A percentile compares a stretch with the other conserved stretches of the same genome.
phyloP scores from a whole-genome alignment of 2,888 invertebrate genomes.

The Cryptophagus acutangulus region DNA sequence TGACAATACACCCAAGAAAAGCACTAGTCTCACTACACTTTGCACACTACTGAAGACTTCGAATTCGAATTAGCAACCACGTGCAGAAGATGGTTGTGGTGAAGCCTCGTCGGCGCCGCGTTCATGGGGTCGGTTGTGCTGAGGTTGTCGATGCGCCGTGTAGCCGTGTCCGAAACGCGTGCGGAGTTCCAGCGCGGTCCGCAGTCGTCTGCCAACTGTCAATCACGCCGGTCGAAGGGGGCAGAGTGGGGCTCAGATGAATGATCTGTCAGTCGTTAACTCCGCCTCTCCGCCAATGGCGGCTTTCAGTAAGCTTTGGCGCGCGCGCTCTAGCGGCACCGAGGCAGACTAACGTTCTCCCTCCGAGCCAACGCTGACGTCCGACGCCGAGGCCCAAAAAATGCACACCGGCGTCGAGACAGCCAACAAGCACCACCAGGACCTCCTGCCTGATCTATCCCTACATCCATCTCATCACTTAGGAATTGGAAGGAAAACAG shows the following conservation, averaged over 20 bases:
- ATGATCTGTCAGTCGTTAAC: constrained; percentile 46
- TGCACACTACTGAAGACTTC: constrained; percentile 24
- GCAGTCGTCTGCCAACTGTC: constrained; percentile 64
- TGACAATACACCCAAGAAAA: constrained; percentile 7
- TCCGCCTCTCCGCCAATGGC: constrained; percentile 47
- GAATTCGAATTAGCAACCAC: constrained; percentile 19
- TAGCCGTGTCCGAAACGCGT: constrained; percentile 43
- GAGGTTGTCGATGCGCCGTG: constrained; percentile 30
- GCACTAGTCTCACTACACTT: constrained; percentile 34
- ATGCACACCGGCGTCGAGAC: constrained; percentile 23
- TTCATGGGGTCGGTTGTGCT: constrained; percentile 30
- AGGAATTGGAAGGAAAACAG: too few relatives aligned
- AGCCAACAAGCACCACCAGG: constrained; percentile 24
- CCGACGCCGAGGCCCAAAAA: constrained; percentile 39
- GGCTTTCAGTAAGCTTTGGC: constrained; percentile 44
- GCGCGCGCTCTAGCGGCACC: constrained; percentile 48
- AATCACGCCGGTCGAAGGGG: constrained; percentile 55
- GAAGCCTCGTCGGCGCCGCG: constrained; percentile 27
- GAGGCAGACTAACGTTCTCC: constrained; percentile 26
- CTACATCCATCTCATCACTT: constrained; percentile 3
- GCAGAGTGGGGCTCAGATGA: constrained; percentile 54
- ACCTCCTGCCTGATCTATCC: constrained; percentile 20
- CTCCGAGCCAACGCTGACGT: constrained; percentile 32
- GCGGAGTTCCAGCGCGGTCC: constrained; percentile 59
- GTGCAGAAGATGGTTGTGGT: constrained; percentile 21